Evolutionary conservation across 2,888 invertebrate genomes (phyloP).

Genomic region (Pharmacophagus antenor): DNA sequence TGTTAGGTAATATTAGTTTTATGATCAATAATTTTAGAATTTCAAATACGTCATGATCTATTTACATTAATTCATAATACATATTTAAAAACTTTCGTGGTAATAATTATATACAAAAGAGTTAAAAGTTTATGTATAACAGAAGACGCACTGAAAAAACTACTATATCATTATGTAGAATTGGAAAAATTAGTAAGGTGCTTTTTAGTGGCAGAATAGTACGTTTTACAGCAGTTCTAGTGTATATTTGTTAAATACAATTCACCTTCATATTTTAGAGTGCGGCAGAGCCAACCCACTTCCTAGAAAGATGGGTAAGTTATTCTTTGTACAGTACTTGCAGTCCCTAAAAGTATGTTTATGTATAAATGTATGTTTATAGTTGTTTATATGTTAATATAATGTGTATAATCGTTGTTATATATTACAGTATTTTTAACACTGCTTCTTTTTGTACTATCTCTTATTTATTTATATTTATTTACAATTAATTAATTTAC

Average conservation of each 20-base stretch:
- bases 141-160: conserved; percentile 5
- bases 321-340: conserved; percentile 34
- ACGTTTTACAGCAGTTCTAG: conserved; percentile 25
- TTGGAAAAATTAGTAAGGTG: background rate
- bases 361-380: conserved; percentile 1
- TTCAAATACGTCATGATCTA: too few relatives aligned
- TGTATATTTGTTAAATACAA: conserved; percentile 33
- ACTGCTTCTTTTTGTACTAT: background rate
- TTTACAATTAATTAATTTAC: too few relatives aligned
- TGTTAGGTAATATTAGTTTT: too few relatives aligned
- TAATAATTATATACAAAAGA: background rate
- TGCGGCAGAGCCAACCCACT: conserved; percentile 78
- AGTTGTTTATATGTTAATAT: background rate
- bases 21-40: too few relatives aligned
- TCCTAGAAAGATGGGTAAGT: conserved; percentile 78
- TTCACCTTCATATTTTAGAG: conserved; percentile 68
- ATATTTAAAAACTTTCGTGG: background rate
- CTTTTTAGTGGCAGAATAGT: conserved; percentile 16
- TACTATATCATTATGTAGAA: background rate
- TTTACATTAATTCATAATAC: background rate
- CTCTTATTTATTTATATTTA: background rate
- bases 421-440: background rate
- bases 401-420: background rate
- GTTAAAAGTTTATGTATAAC: background rate
- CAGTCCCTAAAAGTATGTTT: conserved; percentile 5